These are phyloP conservation scores for Drosophila leontia DNA, from an alignment of 1,140 invertebrate species.

Conservation along the genomic window DNA sequence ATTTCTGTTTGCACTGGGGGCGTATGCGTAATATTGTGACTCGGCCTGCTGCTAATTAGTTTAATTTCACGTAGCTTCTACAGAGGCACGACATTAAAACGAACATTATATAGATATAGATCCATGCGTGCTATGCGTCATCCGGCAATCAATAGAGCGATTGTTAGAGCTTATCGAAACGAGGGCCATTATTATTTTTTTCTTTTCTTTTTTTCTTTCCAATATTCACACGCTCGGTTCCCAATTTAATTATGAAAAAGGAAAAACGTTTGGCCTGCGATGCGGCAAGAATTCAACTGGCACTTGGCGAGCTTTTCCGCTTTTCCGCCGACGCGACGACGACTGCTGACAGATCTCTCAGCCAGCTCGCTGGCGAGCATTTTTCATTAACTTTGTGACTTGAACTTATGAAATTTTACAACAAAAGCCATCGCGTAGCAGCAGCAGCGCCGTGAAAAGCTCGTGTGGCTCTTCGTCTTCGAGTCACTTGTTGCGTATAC, in stretches of 20 bases:
- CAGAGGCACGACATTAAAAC: constrained; percentile 15
- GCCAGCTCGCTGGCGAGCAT: constrained; percentile 38
- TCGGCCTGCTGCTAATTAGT: constrained; percentile 35
- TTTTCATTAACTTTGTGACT: constrained; percentile 76
- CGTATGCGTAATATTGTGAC: constrained; percentile 50
- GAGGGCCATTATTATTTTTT: constrained; percentile 18
- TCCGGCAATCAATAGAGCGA: constrained; percentile 33
- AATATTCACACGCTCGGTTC: constrained; percentile 43
- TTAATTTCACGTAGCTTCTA: constrained; percentile 16
- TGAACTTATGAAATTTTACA: constrained; percentile 55
- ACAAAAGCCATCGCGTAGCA: constrained; percentile 17
- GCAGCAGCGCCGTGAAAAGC: constrained; percentile 38
- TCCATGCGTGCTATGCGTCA: constrained; percentile 32
- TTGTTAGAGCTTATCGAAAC: constrained; percentile 23
- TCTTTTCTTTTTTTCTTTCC: constrained; percentile 12
- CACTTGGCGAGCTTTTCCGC: constrained; percentile 71
- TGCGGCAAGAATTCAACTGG: constrained; percentile 70
- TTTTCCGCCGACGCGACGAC: constrained; percentile 51
- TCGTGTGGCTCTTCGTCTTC: constrained; percentile 10
- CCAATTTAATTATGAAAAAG: constrained; percentile 24
- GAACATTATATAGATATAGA: constrained; percentile 3
- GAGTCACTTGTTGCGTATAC: constrained; percentile 80
- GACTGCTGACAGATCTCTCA: constrained; percentile 57
- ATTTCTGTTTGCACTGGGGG: constrained; percentile 30
- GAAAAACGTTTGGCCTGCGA: constrained; percentile 56